Evolutionary conservation across 2,888 invertebrate species (phyloP).

Genomic region (Caenorhabditis sp.): DNA sequence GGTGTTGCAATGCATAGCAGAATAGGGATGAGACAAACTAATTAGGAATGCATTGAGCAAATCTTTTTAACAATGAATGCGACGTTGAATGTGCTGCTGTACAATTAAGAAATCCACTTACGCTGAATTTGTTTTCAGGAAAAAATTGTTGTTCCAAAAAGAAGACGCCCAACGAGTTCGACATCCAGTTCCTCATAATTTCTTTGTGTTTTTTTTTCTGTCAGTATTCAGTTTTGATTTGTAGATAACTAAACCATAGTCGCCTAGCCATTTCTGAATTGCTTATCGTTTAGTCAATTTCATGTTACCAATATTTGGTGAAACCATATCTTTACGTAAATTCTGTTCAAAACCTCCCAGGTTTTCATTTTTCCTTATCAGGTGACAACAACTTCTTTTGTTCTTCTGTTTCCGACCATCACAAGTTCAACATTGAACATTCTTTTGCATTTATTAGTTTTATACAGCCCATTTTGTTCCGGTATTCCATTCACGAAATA

Average conservation of each 20-base stretch:
- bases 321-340: slow-evolving; percentile 47
- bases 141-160: slow-evolving; percentile 58
- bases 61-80: background rate
- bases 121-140: too few relatives aligned
- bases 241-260: slow-evolving; percentile 35
- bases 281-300: slow-evolving; percentile 33
- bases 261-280: slow-evolving; percentile 28
- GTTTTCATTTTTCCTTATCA: slow-evolving; percentile 32
- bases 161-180: slow-evolving; percentile 59
- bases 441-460: slow-evolving; percentile 24
- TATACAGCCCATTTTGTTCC: slow-evolving; percentile 13
- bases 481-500: slow-evolving; percentile 32
- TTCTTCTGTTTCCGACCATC: background rate
- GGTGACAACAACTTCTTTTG: slow-evolving; percentile 20
- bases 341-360: slow-evolving; percentile 41
- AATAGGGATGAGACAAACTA: slow-evolving; percentile 25
- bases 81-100: too few relatives aligned
- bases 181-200: slow-evolving; percentile 54
- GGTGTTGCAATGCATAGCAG: slow-evolving; percentile 20
- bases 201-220: background rate
- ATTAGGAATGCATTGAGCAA: slow-evolving; percentile 14
- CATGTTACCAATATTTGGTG: slow-evolving; percentile 57
- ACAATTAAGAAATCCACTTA: too few relatives aligned
- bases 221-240: slow-evolving; percentile 1
- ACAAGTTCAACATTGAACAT: slow-evolving; percentile 13